phyloP scores from a whole-genome alignment of 2,797 vertebrate genomes.

The Melopsittacus undulatus region DNA sequence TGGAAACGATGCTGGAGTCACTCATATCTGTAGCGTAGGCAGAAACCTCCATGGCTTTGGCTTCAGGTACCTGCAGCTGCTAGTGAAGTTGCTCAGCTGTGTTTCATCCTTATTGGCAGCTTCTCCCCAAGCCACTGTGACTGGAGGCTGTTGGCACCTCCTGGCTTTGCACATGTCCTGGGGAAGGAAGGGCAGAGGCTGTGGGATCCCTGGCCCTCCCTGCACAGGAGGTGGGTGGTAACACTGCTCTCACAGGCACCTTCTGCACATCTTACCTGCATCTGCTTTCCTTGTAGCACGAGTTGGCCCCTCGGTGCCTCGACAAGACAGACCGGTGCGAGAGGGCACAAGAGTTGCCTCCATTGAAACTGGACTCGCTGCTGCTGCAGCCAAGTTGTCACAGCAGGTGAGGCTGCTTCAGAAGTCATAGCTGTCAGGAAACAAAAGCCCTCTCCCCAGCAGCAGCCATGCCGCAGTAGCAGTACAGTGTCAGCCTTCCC shows the following conservation, averaged over 20 bases:
- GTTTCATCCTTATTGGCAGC: background rate
- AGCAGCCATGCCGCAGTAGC: background rate
- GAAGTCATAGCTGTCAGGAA: background rate
- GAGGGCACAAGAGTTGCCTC: conserved; percentile 96
- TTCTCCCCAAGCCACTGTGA: fast-evolving
- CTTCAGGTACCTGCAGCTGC: background rate
- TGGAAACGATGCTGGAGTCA: background rate
- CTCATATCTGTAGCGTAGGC: background rate
- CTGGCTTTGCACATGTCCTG: fast-evolving
- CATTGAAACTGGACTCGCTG: conserved; percentile 94
- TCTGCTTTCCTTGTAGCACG: conserved; percentile 82
- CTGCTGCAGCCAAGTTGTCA: conserved; percentile 94
- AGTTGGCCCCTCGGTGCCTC: conserved; percentile 92
- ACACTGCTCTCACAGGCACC: fast-evolving
- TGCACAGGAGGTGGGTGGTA: background rate
- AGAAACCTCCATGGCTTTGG: background rate
- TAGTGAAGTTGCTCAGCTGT: background rate
- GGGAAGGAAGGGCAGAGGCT: background rate
- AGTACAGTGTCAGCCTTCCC: background rate
- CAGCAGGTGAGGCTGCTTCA: conserved; percentile 86
- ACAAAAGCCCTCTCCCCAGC: background rate
- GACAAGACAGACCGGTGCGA: conserved; percentile 93
- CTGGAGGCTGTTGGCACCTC: background rate
- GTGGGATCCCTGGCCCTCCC: background rate
- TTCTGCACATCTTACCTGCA: background rate